These are phyloP conservation scores for Artibeus jamaicensis DNA, from an alignment of 2,797 vertebrate genomes.

Conservation along the genomic window DNA sequence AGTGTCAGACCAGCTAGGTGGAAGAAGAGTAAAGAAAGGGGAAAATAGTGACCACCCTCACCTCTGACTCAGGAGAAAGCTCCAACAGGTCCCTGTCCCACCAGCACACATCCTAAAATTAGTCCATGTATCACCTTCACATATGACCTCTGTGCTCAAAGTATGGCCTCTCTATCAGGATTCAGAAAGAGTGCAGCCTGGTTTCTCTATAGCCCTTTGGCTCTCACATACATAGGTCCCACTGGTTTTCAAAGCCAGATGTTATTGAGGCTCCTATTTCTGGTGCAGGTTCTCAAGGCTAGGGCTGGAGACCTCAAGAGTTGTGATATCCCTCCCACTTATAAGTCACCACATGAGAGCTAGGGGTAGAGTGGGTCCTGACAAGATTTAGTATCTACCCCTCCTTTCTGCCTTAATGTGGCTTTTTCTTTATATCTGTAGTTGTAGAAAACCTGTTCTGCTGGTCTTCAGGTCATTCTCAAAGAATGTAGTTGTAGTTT, in stretches of 20 bases:
- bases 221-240: neutral
- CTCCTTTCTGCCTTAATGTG: neutral
- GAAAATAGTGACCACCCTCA: neutral
- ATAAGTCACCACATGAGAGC: neutral
- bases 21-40: neutral
- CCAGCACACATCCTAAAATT: neutral
- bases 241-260: neutral
- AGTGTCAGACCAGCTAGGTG: neutral
- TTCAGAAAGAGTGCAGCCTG: neutral
- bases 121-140: neutral
- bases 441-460: no score
- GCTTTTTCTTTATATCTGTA: neutral
- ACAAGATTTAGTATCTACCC: neutral
- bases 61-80: neutral
- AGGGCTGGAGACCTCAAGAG: neutral
- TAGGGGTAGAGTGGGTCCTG: neutral
- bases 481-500: neutral
- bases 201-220: neutral
- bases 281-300: neutral
- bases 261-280: neutral
- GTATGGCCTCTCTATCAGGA: neutral
- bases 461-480: no score
- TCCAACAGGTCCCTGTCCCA: neutral
- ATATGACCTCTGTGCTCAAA: neutral
- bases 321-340: neutral